A percentile compares a stretch with the other conserved stretches of the same genome.
These are phyloP conservation scores for Netelia fuscicornis DNA, from an alignment of 2,888 invertebrate genomes.

Conservation along the genomic window DNA sequence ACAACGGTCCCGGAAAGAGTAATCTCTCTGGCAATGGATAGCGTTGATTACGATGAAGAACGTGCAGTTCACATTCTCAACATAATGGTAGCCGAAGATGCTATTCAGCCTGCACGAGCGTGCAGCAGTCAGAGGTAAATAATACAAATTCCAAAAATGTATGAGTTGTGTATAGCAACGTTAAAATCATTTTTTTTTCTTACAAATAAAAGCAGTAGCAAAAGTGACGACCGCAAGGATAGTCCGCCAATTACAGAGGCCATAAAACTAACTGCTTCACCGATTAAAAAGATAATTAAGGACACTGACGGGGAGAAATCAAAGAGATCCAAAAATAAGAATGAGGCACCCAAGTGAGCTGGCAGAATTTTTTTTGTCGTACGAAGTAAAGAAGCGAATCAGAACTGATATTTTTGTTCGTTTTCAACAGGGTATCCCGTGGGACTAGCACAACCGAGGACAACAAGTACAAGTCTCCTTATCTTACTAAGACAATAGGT, in stretches of 20 bases:
- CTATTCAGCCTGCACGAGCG: constrained; percentile 82
- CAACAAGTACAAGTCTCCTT: constrained; percentile 87
- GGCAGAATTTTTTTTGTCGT: constrained; percentile 30
- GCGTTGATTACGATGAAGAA: constrained; percentile 94
- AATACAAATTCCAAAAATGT: constrained; percentile 15
- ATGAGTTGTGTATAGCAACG: neutral
- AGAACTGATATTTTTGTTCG: neutral
- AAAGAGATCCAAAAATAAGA: constrained; percentile 84
- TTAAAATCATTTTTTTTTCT: constrained; percentile 40
- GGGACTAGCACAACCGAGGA: constrained; percentile 85
- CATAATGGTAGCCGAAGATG: constrained; percentile 90
- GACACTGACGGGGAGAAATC: constrained; percentile 81
- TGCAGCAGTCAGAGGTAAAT: constrained; percentile 81
- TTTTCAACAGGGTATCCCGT: constrained; percentile 81
- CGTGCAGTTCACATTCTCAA: constrained; percentile 92
- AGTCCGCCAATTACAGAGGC: constrained; percentile 82
- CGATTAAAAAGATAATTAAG: constrained; percentile 80
- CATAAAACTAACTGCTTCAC: constrained; percentile 82
- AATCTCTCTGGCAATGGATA: constrained; percentile 94
- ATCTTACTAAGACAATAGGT: constrained; percentile 87
- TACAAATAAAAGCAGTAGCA: constrained; percentile 74
- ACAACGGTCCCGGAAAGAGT: constrained; percentile 92
- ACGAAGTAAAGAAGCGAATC: neutral
- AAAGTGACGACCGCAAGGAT: constrained; percentile 81
- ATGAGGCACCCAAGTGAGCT: constrained; percentile 84